Base-by-base conservation (phyloP, 2,888 invertebrate species). In the Parelbella ahira region DNA sequence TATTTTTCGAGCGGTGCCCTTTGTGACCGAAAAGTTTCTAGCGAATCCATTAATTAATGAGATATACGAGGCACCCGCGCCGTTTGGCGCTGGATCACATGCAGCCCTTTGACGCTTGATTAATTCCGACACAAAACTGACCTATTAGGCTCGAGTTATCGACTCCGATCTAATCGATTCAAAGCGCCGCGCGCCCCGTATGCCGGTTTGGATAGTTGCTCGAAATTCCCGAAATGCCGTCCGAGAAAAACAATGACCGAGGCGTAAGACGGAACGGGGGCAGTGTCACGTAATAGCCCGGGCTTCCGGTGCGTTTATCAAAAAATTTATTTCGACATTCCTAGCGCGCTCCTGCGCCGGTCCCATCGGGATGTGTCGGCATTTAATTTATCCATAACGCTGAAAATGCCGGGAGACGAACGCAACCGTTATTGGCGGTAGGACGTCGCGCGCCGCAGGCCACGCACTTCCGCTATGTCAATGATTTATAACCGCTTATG, bases 311-410 rank as follows among this genome's bases (percentile, higher is more conserved):
- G 66, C 74, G 77, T 82, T 75, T 77, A 77, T 82, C 83, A 83
- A 83, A 86, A 83, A 83, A 76, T 71, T 77, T 86, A 82, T 82
- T 84, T 70, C 79, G 77, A 65, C 81, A 86, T 86, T 82, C 83
- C 79, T 67, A 60, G 73, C 80, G 81, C 63, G 69, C 68, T 67
- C 60, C 68, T 63, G 73, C 70, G 74, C 71, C 73, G 68, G 74
- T 63, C 56, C 64, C 63, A 65, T 47, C 63, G 68, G 74, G 77
- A 73, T 79, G 72, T 80, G 82, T 72, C 69, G 84, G 83, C 76
- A 81, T 86, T 84, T 80, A 82, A 86, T 84, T 84, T 84, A 86
- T 86, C 83, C 84, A 78, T 77, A 70, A 66, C 70, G 69, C 75
- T 72, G 74, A 69, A 78, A 80, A 80, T 83, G 67, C 79, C 76